Evolutionary conservation across 2,888 invertebrate species (phyloP).

Genomic region (Odontomyia ornata): DNA sequence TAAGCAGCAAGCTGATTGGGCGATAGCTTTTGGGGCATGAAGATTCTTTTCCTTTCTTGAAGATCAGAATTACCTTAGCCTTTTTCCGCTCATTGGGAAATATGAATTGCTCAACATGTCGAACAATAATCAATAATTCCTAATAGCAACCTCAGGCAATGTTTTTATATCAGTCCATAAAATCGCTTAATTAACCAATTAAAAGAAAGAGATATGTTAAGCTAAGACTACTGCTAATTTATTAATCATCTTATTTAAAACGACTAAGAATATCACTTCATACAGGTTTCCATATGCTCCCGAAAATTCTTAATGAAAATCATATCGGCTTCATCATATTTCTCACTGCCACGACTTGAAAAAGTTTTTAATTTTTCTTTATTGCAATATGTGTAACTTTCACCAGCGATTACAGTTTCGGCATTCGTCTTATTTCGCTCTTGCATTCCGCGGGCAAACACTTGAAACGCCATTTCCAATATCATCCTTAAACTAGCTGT

Average conservation of each 20-base stretch:
- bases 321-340: neutral
- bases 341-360: neutral
- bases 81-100: no score
- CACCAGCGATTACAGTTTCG: neutral
- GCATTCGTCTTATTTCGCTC: neutral
- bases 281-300: neutral
- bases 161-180: no score
- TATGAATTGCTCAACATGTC: no score
- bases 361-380: neutral
- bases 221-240: neutral
- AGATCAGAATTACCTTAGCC: no score
- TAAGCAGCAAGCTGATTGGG: no score
- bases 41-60: no score
- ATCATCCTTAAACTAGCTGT: neutral
- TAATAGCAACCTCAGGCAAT: no score
- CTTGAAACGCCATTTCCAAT: slow-evolving; percentile 10
- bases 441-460: neutral
- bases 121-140: no score
- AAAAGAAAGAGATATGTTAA: no score
- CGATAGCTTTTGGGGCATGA: no score
- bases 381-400: neutral
- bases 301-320: neutral
- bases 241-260: no score
- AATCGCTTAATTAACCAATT: no score
- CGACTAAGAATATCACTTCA: neutral